Evolutionary conservation across 23 tunicate genomes (phyloP).

Genomic region (Halocynthia aurantium): DNA sequence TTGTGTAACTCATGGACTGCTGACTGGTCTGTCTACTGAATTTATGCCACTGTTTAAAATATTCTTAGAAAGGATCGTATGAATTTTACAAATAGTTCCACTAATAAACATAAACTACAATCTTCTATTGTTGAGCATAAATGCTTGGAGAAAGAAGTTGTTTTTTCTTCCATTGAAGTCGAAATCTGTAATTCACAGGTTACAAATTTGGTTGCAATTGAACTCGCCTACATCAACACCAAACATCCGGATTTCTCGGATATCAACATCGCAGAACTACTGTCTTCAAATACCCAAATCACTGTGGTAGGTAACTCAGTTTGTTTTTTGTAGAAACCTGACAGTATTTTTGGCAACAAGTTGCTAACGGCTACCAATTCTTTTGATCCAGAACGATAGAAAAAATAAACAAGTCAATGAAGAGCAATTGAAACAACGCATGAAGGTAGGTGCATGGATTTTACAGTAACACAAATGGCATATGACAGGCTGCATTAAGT

Average conservation of each 20-base stretch:
- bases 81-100: not conserved
- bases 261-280: constrained; percentile 50
- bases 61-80: not conserved
- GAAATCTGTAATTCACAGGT: constrained; percentile 26
- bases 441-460: not conserved
- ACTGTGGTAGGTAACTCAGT: constrained; percentile 1
- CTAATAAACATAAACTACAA: too few species aligned
- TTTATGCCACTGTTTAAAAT: not conserved
- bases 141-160: too few species aligned
- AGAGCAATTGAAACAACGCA: constrained; percentile 5
- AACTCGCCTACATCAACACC: constrained; percentile 93
- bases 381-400: constrained; percentile 2
- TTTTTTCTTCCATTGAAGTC: too few species aligned
- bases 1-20: not conserved
- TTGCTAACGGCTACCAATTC: not conserved
- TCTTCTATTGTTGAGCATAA: too few species aligned
- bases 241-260: constrained; percentile 95
- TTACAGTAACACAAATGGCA: too few species aligned
- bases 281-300: constrained; percentile 26
- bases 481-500: too few species aligned
- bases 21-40: not conserved
- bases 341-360: not conserved
- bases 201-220: constrained; percentile 74
- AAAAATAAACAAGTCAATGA: constrained; percentile 20
- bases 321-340: not conserved